A percentile compares a stretch with the other conserved stretches of the same genome.
Conservation (phyloP, 37 sponge, comb jelly and placozoan genomes). For the Bolinopsis microptera region DNA sequence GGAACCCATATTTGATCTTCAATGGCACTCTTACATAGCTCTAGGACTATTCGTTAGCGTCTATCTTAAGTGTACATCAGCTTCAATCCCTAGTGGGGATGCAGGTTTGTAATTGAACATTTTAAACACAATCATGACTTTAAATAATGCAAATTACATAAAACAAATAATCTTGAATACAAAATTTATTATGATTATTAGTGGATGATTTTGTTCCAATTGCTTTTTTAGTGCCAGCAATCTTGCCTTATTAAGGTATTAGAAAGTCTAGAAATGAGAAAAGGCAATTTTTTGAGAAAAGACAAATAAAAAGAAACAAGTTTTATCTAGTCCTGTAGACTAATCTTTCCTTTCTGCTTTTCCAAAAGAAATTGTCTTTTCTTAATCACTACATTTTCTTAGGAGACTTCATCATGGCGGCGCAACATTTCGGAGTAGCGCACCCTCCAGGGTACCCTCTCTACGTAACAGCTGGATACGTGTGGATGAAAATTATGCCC, state of each 20-base stretch:
- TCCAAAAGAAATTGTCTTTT: neutral
- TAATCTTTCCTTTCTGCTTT: neutral
- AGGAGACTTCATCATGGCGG: slow-evolving; percentile 40
- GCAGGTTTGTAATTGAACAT: neutral
- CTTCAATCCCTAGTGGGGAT: slow-evolving; percentile 49
- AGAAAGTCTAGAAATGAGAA: no score
- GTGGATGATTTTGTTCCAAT: no score
- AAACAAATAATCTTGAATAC: no score
- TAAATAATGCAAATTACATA: neutral
- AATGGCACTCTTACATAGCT: neutral
- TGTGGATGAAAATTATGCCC: slow-evolving; percentile 50
- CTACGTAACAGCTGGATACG: slow-evolving; percentile 33
- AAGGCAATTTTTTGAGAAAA: neutral
- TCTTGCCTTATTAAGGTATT: no score
- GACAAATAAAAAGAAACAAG: neutral
- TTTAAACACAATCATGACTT: neutral
- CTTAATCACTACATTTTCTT: neutral
- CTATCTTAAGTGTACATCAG: no score
- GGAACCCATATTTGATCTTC: neutral
- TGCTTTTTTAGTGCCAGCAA: no score
- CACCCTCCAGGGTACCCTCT: slow-evolving; percentile 62
- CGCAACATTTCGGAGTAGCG: slow-evolving; percentile 46
- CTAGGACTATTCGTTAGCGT: neutral
- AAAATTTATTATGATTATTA: no score
- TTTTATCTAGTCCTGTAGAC: neutral